Percentiles rank a stretch among this genome's conserved stretches.
These are phyloP conservation scores for Sipha flava DNA, from an alignment of 1,140 invertebrate genomes.

Conservation along the genomic window DNA sequence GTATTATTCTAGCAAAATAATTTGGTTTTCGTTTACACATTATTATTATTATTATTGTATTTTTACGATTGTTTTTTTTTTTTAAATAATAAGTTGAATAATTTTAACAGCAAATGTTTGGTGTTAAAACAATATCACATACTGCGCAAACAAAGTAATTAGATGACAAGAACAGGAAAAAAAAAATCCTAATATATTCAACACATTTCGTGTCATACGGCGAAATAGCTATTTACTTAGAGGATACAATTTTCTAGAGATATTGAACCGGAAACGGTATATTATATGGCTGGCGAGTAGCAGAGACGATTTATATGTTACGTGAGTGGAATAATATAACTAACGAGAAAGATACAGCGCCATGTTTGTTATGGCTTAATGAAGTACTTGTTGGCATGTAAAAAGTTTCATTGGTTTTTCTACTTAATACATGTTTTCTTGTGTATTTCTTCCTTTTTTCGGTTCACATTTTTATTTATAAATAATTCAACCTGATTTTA, in stretches of 20 bases:
- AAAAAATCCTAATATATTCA: not conserved
- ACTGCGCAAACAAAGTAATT: not conserved
- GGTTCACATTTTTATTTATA: not conserved
- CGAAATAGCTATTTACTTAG: not conserved
- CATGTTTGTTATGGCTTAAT: slow-evolving; percentile 3
- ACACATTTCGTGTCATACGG: not conserved
- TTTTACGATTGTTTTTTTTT: too few relatives aligned
- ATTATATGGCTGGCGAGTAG: not conserved
- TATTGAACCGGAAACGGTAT: not conserved
- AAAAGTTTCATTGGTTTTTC: slow-evolving; percentile 2
- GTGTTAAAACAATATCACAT: too few relatives aligned
- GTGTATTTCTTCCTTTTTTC: not conserved
- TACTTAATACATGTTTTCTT: not conserved
- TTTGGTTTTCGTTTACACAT: too few relatives aligned
- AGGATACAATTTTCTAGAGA: too few relatives aligned
- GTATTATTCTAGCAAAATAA: too few relatives aligned
- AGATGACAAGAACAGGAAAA: not conserved
- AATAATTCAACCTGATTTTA: too few relatives aligned
- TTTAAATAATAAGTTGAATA: too few relatives aligned
- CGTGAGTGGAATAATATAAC: not conserved
- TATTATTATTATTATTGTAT: too few relatives aligned
- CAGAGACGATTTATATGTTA: not conserved
- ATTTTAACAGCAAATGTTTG: too few relatives aligned
- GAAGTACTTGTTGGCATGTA: slow-evolving; percentile 12
- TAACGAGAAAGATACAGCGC: not conserved